Evolutionary conservation across 2,113 vertebrate species (phyloP).

Genomic region (Psophia crepitans): DNA sequence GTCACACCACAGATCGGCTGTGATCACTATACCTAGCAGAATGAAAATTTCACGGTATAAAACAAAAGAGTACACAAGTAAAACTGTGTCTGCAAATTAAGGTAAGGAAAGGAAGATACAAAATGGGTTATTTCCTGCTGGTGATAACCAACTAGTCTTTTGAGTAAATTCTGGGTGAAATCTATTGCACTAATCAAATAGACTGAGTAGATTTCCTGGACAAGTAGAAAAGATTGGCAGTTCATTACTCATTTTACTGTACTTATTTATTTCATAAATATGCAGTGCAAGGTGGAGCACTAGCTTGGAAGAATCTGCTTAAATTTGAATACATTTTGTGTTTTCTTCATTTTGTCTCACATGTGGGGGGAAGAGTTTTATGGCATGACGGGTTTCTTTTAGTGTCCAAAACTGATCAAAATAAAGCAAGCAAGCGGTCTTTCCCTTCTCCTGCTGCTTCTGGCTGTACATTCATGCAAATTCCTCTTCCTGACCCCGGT

Average conservation of each 20-base stretch:
- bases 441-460: background rate
- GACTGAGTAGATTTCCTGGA: background rate
- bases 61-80: background rate
- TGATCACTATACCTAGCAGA: background rate
- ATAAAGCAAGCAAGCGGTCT: background rate
- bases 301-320: background rate
- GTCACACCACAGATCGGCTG: background rate
- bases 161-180: background rate
- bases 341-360: background rate
- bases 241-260: background rate
- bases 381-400: background rate
- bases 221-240: background rate
- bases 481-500: background rate
- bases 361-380: background rate
- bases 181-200: background rate
- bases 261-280: background rate
- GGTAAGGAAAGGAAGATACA: background rate
- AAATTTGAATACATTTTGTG: background rate
- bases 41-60: background rate
- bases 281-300: background rate
- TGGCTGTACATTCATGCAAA: background rate
- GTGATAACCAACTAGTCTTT: background rate
- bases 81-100: background rate
- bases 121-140: background rate
- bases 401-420: background rate